Percentiles rank a stretch among this genome's conserved stretches.
Evolutionary conservation across 2,797 vertebrate genomes (phyloP).

Genomic region (Sarcophilus harrisii): DNA sequence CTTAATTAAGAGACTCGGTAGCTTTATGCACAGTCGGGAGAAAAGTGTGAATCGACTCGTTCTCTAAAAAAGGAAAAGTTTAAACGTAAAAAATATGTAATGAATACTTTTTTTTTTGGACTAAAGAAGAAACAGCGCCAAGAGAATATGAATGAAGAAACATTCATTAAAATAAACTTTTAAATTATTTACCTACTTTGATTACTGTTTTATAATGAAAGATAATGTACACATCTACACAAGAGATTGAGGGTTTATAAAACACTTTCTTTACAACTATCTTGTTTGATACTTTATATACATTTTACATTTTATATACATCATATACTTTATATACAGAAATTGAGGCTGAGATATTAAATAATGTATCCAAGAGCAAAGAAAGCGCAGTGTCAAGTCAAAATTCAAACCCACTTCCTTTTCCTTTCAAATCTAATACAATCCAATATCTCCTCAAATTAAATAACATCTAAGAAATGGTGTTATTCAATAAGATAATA

Average conservation of each 20-base stretch:
- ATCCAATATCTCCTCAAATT: slow-evolving; percentile 33
- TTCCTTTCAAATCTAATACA: neutral
- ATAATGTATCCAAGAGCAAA: neutral
- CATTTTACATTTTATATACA: too few species aligned
- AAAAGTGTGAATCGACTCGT: neutral
- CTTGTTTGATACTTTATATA: neutral
- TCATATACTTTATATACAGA: too few species aligned
- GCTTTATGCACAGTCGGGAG: neutral
- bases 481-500: neutral
- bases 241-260: neutral
- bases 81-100: neutral
- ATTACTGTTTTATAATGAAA: neutral
- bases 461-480: slow-evolving; percentile 5
- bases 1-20: neutral
- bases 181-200: neutral
- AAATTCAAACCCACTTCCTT: neutral
- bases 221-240: neutral
- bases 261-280: neutral
- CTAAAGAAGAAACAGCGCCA: neutral
- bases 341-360: neutral
- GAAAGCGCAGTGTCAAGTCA: neutral
- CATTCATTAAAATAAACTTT: neutral
- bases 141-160: neutral
- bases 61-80: neutral
- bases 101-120: neutral